Percentiles rank a stretch among this genome's conserved stretches.
phyloP scores from a whole-genome alignment of 2,888 invertebrate genomes.

The Peribatodes rhomboidaria region DNA sequence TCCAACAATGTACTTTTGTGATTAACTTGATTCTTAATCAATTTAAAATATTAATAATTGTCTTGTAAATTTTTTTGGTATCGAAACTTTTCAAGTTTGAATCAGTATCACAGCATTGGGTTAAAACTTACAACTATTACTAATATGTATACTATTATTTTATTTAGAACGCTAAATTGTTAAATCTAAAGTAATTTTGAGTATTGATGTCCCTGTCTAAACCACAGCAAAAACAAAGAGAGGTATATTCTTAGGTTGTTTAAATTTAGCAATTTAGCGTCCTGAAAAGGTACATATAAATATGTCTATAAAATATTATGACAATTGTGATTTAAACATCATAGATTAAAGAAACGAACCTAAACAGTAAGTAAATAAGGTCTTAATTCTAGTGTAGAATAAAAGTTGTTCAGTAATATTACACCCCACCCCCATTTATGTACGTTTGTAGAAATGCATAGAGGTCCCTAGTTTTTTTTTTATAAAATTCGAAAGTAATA shows the following conservation, averaged over 20 bases:
- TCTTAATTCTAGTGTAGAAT: slow-evolving; percentile 13
- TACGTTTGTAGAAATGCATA: too few relatives aligned
- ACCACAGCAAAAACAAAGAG: not conserved
- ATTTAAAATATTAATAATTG: not conserved
- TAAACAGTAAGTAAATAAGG: not conserved
- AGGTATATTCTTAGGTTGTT: too few relatives aligned
- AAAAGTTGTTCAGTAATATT: slow-evolving; percentile 23
- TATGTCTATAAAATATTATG: not conserved
- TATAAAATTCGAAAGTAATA: too few relatives aligned
- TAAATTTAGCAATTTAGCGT: too few relatives aligned
- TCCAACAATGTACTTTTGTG: not conserved
- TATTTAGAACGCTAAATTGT: too few relatives aligned
- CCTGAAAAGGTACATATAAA: too few relatives aligned
- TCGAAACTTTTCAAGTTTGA: not conserved
- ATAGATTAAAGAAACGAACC: not conserved
- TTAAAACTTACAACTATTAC: not conserved
- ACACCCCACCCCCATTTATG: not conserved
- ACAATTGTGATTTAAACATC: not conserved
- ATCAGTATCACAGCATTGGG: not conserved
- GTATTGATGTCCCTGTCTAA: too few relatives aligned
- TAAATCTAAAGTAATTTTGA: too few relatives aligned
- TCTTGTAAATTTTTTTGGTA: not conserved
- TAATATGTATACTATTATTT: too few relatives aligned
- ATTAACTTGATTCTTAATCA: not conserved
- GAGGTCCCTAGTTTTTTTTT: too few relatives aligned